Conservation (phyloP, 2,113 vertebrate species). For the Dolichotis patagonum region DNA sequence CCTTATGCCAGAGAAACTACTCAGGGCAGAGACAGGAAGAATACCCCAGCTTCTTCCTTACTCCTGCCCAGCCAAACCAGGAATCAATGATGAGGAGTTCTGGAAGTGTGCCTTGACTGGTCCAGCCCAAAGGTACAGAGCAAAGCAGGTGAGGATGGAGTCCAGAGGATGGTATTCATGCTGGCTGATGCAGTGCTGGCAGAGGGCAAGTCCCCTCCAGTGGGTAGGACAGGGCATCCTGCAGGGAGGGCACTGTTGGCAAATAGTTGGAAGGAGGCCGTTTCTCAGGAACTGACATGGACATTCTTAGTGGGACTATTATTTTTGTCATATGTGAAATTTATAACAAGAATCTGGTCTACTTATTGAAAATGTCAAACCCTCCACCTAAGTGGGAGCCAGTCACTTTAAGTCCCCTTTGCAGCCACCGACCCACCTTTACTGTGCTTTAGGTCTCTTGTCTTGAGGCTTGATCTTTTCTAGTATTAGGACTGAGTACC, state of each 20-base stretch:
- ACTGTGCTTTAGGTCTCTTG: not conserved
- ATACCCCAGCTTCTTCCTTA: not conserved
- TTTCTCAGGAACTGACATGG: not conserved
- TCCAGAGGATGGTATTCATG: not conserved
- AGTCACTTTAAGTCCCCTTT: not conserved
- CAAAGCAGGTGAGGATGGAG: not conserved
- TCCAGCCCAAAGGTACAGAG: not conserved
- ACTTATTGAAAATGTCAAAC: not conserved
- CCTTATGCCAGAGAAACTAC: not conserved
- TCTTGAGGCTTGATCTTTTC: not conserved
- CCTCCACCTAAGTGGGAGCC: not conserved
- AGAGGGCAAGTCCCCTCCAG: not conserved
- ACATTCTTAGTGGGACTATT: not conserved
- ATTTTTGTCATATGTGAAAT: constrained; percentile 24
- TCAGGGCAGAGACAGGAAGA: not conserved
- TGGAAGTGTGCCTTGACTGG: not conserved
- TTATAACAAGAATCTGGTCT: not conserved
- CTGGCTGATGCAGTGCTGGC: not conserved
- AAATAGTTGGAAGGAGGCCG: not conserved
- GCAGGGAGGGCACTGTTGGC: not conserved
- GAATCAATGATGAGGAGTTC: not conserved
- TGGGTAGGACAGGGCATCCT: not conserved
- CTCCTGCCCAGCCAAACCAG: not conserved
- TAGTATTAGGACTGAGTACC: not conserved
- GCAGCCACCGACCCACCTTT: not conserved